Percentiles rank a stretch among this genome's conserved stretches.
Conservation (phyloP, 2,888 invertebrate genomes). For the Fissipunctia ypsillon region DNA sequence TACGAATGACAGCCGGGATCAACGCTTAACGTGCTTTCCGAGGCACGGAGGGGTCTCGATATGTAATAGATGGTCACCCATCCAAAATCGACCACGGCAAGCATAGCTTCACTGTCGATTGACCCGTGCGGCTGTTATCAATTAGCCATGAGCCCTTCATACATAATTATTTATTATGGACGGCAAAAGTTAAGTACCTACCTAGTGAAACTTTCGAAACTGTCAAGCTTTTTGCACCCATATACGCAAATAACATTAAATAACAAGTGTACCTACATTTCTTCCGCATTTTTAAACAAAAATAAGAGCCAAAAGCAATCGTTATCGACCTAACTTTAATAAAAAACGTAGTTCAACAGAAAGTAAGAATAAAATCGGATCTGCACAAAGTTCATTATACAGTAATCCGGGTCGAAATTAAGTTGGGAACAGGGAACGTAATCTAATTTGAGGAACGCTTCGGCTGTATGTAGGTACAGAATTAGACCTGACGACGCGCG, state of each 20-base stretch:
- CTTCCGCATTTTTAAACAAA: not conserved
- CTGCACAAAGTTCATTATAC: constrained; percentile 66
- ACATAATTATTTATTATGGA: too few species aligned
- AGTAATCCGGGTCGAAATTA: constrained; percentile 70
- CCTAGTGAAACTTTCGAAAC: not conserved
- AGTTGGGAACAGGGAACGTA: constrained; percentile 63
- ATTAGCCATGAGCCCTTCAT: too few species aligned
- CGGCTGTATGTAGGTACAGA: constrained; percentile 45
- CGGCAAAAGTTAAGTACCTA: too few species aligned
- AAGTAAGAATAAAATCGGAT: constrained; percentile 38
- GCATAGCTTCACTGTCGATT: too few species aligned
- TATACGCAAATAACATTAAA: constrained; percentile 9
- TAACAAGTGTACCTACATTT: not conserved
- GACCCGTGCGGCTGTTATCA: too few species aligned
- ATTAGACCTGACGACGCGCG: constrained; percentile 54
- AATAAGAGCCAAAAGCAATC: constrained; percentile 31
- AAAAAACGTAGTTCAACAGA: constrained; percentile 35
- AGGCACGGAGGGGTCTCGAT: too few species aligned
- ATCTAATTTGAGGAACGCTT: constrained; percentile 66
- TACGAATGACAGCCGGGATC: too few species aligned
- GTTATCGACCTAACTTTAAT: constrained; percentile 13
- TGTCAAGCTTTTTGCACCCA: not conserved
- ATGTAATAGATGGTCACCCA: too few species aligned
- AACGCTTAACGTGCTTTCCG: too few species aligned
- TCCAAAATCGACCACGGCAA: too few species aligned